Base-by-base conservation (phyloP, 1,140 invertebrate species). In the Papilio helenus region DNA sequence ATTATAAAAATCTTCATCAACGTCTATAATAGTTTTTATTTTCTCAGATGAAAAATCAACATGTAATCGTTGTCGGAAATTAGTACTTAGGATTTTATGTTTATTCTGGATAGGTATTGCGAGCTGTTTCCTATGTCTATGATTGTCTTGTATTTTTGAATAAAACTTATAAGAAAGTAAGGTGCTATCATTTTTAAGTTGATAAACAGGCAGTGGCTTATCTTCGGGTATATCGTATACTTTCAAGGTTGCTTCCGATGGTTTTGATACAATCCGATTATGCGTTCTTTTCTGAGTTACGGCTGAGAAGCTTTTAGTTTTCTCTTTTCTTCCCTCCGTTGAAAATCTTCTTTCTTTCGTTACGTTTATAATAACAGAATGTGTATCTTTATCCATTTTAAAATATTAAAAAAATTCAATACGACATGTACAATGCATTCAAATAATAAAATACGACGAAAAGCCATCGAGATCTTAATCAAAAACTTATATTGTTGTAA, bases 141-240 rank as follows among this genome's bases (percentile, higher is more conserved):
- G 73, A 16, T 71, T 83, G 55, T 86, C 81, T 86, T 88, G 82
- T 77, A 79, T 81, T 76, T 90, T 92, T n/a, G 72, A 71, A 86
- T 87, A 94, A n/a, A 85, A 68, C 51, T 86, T 90, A 72, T 88
- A 90, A 46, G 89, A 93, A 82, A 49, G 92, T 71, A 72, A 90
- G 76, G 74, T 86, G 85, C 68, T 83, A 80, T 73, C 82, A 83
- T 77, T 77, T 80, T 87, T 86, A 34, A 89, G 81, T 71, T 81
- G 83, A 29, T 79, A 80, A 78, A 86, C 78, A 18, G 82, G 51
- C 68, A 91, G 79, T 42, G 82, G 83, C 79, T 86, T 82, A 42
- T 81, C 79, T 18, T 68, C 23, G 14, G 84, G 83, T 68, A 88
- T 78, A 44, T 34, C 77, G 79, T 79, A 87, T 74, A 80, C 86